Conservation (phyloP, 2,888 invertebrate species). For the Drosophila multiciliata region DNA sequence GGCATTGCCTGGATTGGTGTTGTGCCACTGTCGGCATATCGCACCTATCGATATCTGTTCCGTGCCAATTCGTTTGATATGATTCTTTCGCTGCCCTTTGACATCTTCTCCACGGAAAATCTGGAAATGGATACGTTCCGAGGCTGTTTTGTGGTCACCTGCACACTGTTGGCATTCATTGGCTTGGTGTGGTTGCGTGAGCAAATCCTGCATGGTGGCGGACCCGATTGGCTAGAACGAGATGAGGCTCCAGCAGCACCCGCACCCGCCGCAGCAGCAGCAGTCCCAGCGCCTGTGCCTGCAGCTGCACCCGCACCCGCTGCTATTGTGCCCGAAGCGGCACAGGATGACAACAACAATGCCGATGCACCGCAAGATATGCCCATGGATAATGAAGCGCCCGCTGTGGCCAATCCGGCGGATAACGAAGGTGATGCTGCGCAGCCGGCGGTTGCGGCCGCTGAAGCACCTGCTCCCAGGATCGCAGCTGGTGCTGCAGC, state of each 20-base stretch:
- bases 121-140: constrained; percentile 97
- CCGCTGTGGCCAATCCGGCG: constrained; percentile 85
- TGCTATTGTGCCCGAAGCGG: constrained; percentile 37
- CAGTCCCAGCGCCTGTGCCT: constrained; percentile 60
- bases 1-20: constrained; percentile 98
- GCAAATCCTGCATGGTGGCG: constrained; percentile 98
- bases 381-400: constrained; percentile 85
- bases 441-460: constrained; percentile 86
- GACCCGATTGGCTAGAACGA: constrained; percentile 96
- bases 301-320: constrained; percentile 76
- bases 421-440: constrained; percentile 86
- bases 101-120: constrained; percentile 97
- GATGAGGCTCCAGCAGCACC: constrained; percentile 85
- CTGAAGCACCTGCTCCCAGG: constrained; percentile 83
- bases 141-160: constrained; percentile 98
- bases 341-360: constrained; percentile 85
- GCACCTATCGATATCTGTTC: constrained; percentile 97
- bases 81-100: constrained; percentile 94
- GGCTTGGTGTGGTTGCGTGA: constrained; percentile 98
- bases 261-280: constrained; percentile 67
- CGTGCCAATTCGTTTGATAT: constrained; percentile 93
- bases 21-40: constrained; percentile 97
- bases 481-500: constrained; percentile 86
- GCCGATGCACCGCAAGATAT: constrained; percentile 78
- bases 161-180: constrained; percentile 98